These are phyloP conservation scores for Trichoplusia ni DNA, from an alignment of 1,140 invertebrate genomes.

Conservation along the genomic window DNA sequence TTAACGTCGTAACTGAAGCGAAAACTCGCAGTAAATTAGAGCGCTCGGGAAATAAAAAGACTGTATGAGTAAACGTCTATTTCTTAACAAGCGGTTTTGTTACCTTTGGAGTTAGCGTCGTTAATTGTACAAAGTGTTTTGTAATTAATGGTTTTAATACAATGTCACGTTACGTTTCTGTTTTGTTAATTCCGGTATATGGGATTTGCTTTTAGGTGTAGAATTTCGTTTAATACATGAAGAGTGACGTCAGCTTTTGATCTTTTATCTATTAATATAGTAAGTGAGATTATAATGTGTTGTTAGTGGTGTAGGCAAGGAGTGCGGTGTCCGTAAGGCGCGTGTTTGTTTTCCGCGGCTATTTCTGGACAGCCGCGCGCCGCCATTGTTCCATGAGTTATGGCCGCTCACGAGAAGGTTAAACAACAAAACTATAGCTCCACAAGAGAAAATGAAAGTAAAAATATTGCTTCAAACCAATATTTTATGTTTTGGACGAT, in stretches of 20 bases:
- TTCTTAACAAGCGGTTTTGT: constrained; percentile 25
- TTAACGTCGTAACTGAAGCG: constrained; percentile 13
- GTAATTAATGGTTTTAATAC: constrained; percentile 11
- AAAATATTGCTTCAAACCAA: constrained; percentile 50
- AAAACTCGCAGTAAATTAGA: constrained; percentile 28
- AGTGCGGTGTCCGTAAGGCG: constrained; percentile 45
- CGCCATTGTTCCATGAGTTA: constrained; percentile 70
- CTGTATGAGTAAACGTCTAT: constrained; percentile 18
- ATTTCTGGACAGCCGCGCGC: constrained; percentile 58
- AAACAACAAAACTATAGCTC: constrained; percentile 53
- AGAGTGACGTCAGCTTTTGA: background rate
- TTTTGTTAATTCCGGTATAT: background rate
- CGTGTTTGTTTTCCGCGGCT: constrained; percentile 67
- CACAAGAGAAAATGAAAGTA: constrained; percentile 46
- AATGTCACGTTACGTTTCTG: constrained; percentile 8
- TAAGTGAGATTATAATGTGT: constrained; percentile 20
- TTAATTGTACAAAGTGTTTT: constrained; percentile 19
- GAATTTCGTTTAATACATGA: background rate
- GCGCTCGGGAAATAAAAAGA: constrained; percentile 26
- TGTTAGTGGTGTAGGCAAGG: constrained; percentile 16
- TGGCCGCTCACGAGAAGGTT: constrained; percentile 50
- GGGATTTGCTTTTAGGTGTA: background rate
- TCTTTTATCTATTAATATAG: background rate
- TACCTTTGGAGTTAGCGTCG: constrained; percentile 5
- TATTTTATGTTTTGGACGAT: constrained; percentile 50